Conservation (phyloP, 2,797 vertebrate species). For the Sebastes cheni region DNA sequence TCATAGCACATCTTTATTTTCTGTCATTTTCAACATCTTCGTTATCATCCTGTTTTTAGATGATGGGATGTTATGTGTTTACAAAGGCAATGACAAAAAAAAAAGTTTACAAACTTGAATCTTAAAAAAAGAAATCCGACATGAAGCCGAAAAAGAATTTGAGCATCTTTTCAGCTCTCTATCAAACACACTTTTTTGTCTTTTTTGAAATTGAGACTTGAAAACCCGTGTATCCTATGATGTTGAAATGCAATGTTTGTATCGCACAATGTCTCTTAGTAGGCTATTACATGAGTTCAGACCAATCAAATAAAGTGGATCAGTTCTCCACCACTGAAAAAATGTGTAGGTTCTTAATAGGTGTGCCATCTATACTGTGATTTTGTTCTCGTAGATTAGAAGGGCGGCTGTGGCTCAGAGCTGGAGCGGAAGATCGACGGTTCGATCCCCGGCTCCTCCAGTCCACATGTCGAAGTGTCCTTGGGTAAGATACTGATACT, state of each 20-base stretch:
- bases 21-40: constrained; percentile 76
- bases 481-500: too few species aligned
- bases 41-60: constrained; percentile 71
- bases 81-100: constrained; percentile 80
- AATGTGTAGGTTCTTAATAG: constrained; percentile 21
- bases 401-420: too few species aligned
- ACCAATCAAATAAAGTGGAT: constrained; percentile 93
- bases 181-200: constrained; percentile 75
- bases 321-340: constrained; percentile 83
- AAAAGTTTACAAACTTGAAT: constrained; percentile 86
- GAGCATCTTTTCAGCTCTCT: constrained; percentile 75
- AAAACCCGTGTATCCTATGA: constrained; percentile 85
- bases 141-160: constrained; percentile 78
- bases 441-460: too few species aligned
- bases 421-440: too few species aligned
- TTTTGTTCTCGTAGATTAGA: background rate
- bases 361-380: background rate
- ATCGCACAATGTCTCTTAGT: constrained; percentile 88
- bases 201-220: constrained; percentile 87
- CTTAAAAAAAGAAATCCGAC: constrained; percentile 76
- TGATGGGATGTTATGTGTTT: constrained; percentile 84
- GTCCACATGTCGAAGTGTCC: background rate
- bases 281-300: constrained; percentile 90
- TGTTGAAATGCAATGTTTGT: constrained; percentile 85
- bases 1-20: constrained; percentile 70